Percentiles rank a stretch among this genome's conserved stretches.
Conservation (phyloP, 2,797 vertebrate genomes). For the Rhyacichthys aspro region DNA sequence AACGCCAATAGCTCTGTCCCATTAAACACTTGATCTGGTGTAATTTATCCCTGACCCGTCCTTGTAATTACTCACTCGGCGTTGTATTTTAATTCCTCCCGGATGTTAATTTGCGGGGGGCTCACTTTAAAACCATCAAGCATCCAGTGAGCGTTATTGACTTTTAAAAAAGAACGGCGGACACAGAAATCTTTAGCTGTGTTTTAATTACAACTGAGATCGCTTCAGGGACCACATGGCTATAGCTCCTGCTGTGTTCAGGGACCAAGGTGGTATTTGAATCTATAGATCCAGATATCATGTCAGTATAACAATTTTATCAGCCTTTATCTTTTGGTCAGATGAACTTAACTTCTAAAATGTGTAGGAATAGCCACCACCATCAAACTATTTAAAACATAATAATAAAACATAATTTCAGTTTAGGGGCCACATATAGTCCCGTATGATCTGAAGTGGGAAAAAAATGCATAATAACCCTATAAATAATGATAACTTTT, state of each 20-base stretch:
- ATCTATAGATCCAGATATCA: too few species aligned
- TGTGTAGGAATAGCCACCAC: conserved; percentile 4
- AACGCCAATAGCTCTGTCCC: conserved; percentile 14
- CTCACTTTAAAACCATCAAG: conserved; percentile 31
- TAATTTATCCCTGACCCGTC: conserved; percentile 15
- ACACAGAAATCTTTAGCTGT: conserved; percentile 54
- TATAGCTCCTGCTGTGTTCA: conserved; percentile 31
- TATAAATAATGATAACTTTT: too few species aligned
- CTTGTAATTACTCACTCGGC: conserved; percentile 37
- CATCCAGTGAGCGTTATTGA: conserved; percentile 39
- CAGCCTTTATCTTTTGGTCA: too few species aligned
- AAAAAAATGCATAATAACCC: too few species aligned
- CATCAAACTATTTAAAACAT: not conserved
- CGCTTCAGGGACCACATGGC: conserved; percentile 48
- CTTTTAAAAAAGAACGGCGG: conserved; percentile 31
- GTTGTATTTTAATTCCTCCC: conserved; percentile 50
- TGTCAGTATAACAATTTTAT: too few species aligned
- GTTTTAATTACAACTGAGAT: conserved; percentile 56
- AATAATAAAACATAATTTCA: too few species aligned
- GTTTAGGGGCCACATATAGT: too few species aligned
- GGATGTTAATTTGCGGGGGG: conserved; percentile 42
- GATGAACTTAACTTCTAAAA: too few species aligned
- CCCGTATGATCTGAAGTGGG: too few species aligned
- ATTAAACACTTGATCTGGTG: conserved; percentile 19
- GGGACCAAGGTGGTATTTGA: conserved; percentile 17